phyloP scores from a whole-genome alignment of 2,888 invertebrate genomes.

The Heliconius erato region DNA sequence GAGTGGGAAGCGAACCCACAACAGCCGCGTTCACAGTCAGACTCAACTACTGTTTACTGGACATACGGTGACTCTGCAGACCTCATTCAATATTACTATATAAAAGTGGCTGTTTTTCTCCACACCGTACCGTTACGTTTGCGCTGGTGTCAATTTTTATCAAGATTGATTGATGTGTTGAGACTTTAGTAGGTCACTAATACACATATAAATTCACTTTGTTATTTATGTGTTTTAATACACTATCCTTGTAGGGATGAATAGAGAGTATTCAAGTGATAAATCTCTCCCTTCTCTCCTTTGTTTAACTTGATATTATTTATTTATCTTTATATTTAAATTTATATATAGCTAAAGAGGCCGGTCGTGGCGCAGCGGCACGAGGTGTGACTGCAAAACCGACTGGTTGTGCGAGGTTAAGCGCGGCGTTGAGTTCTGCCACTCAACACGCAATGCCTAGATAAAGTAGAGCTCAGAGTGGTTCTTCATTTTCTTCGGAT shows the following conservation, averaged over 20 bases:
- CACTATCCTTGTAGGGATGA: neutral
- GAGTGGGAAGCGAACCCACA: neutral
- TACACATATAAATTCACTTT: neutral
- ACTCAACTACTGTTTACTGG: too few species aligned
- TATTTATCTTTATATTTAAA: too few species aligned
- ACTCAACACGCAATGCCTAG: too few species aligned
- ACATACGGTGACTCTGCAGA: neutral
- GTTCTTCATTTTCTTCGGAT: too few species aligned
- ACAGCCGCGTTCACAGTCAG: too few species aligned
- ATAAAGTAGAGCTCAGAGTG: too few species aligned
- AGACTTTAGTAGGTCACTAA: conserved; percentile 17
- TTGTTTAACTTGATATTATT: neutral
- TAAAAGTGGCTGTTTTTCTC: neutral
- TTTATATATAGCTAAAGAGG: too few species aligned
- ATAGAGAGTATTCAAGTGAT: neutral
- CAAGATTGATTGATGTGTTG: conserved; percentile 17
- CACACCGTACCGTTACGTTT: neutral
- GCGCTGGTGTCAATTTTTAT: conserved; percentile 3
- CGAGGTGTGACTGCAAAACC: too few species aligned
- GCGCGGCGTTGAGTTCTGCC: too few species aligned
- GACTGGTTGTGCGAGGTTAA: too few species aligned
- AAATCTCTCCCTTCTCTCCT: neutral
- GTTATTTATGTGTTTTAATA: neutral
- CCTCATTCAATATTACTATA: neutral
- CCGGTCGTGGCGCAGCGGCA: too few species aligned